phyloP scores from a whole-genome alignment of 2,113 vertebrate species.

The Corapipo altera region DNA sequence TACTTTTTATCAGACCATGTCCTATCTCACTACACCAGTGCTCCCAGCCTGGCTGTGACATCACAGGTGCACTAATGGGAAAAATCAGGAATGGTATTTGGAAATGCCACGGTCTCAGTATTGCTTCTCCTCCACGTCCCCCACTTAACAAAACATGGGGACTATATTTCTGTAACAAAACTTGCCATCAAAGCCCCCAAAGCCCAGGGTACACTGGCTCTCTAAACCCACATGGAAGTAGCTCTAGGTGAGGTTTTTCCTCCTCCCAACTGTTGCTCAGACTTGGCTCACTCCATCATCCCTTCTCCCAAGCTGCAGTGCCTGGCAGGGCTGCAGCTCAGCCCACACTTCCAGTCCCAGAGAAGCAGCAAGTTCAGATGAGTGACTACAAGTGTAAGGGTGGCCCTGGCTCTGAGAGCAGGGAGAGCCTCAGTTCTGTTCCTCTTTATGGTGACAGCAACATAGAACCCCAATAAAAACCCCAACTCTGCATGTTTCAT shows the following conservation, averaged over 20 bases:
- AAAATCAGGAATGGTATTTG: fast-evolving
- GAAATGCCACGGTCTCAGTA: background rate
- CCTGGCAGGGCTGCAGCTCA: background rate
- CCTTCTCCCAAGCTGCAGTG: background rate
- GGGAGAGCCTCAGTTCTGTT: background rate
- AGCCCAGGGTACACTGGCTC: background rate
- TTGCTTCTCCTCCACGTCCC: background rate
- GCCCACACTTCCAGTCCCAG: background rate
- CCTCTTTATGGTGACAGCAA: background rate
- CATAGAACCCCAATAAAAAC: background rate
- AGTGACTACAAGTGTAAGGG: background rate
- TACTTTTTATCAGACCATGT: background rate
- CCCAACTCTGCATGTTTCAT: background rate
- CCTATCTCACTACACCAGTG: background rate
- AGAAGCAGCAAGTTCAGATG: background rate
- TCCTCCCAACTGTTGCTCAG: background rate
- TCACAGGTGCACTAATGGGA: fast-evolving
- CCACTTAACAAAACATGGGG: fast-evolving
- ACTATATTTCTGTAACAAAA: background rate
- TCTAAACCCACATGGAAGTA: background rate
- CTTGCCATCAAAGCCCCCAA: background rate
- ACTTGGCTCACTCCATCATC: background rate
- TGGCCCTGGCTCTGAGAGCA: background rate
- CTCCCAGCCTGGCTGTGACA: background rate
- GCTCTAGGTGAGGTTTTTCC: background rate